phyloP scores from a whole-genome alignment of 2,113 vertebrate genomes.

The Baryphthengus martii region DNA sequence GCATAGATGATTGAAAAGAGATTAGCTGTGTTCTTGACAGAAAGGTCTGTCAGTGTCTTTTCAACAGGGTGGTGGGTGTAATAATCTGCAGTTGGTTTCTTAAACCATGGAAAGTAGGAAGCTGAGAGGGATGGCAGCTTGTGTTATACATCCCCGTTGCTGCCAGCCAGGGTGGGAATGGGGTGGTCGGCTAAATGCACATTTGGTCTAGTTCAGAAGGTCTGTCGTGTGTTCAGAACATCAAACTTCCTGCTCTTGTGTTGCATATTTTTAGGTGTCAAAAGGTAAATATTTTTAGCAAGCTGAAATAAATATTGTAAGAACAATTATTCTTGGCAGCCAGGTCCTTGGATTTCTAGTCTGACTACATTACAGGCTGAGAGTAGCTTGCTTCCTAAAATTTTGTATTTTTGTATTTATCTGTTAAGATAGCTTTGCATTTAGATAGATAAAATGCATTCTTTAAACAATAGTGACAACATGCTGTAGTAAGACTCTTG shows the following conservation, averaged over 20 bases:
- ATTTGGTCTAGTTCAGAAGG: background rate
- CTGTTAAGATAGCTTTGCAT: background rate
- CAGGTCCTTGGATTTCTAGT: background rate
- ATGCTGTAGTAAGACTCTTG: background rate
- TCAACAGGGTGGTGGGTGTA: background rate
- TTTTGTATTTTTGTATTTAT: background rate
- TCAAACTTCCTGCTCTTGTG: background rate
- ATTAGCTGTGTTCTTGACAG: background rate
- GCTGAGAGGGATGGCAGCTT: background rate
- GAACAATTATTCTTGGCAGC: background rate
- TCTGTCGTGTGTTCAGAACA: background rate
- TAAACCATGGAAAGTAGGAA: background rate
- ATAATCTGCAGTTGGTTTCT: background rate
- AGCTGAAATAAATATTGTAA: background rate
- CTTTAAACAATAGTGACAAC: background rate
- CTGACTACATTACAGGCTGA: background rate
- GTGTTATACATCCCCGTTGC: accelerated
- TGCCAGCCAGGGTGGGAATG: background rate
- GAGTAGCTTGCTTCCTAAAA: background rate
- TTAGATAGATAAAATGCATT: background rate
- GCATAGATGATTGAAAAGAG: background rate
- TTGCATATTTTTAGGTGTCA: background rate
- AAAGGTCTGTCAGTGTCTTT: background rate
- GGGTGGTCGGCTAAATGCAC: background rate
- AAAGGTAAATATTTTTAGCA: background rate